phyloP scores from a whole-genome alignment of 2,113 vertebrate species.

The Syngnathus scovelli region DNA sequence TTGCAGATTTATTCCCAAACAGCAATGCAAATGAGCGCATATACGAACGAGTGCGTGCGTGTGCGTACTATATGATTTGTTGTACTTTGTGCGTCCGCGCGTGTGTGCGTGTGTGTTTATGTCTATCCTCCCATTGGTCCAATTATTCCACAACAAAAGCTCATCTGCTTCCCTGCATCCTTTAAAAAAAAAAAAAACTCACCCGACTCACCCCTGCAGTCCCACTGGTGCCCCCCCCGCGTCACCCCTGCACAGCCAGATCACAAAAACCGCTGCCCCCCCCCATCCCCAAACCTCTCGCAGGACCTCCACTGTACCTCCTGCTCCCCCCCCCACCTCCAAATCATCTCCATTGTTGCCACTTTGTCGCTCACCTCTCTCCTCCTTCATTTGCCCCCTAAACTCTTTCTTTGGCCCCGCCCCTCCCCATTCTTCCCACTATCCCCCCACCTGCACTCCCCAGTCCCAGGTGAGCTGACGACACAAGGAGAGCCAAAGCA shows the following conservation, averaged over 20 bases:
- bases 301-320: constrained; percentile 43
- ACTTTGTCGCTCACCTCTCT: constrained; percentile 26
- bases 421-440: constrained; percentile 24
- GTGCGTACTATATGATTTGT: constrained; percentile 20
- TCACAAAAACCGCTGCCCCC: constrained; percentile 21
- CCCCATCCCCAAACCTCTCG: constrained; percentile 27
- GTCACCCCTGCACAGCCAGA: constrained; percentile 35
- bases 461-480: constrained; percentile 74
- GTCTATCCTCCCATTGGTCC: constrained; percentile 68
- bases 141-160: constrained; percentile 66
- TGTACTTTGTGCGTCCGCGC: constrained; percentile 10
- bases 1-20: constrained; percentile 5
- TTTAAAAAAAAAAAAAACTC: constrained; percentile 31
- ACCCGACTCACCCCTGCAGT: constrained; percentile 56
- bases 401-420: constrained; percentile 26
- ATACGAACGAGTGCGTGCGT: constrained; percentile 14
- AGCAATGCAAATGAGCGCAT: constrained; percentile 20
- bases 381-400: constrained; percentile 44
- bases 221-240: constrained; percentile 47
- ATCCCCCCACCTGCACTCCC: constrained; percentile 53
- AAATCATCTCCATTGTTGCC: constrained; percentile 24
- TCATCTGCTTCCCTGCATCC: constrained; percentile 46
- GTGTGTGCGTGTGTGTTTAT: constrained; percentile 41
- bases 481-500: constrained; percentile 71
- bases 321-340: constrained; percentile 25